A percentile compares a stretch with the other conserved stretches of the same genome.
These are phyloP conservation scores for Drosophila bocki DNA, from an alignment of 1,140 invertebrate species.

Conservation along the genomic window DNA sequence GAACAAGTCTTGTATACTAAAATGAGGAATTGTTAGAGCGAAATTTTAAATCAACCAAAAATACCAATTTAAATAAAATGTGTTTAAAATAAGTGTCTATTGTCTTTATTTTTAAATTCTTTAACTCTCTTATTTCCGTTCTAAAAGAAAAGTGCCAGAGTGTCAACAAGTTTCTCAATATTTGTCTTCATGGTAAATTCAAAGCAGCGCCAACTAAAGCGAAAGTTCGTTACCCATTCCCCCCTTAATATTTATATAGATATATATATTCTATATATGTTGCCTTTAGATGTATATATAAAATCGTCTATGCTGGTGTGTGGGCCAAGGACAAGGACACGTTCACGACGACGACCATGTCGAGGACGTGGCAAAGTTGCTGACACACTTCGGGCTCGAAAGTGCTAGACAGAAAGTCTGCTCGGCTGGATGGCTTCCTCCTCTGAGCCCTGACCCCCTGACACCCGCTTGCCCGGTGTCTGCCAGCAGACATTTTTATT, in stretches of 20 bases:
- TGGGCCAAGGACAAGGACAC: slow-evolving; percentile 79
- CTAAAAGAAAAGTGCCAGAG: not conserved
- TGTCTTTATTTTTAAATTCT: not conserved
- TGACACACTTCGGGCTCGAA: slow-evolving; percentile 78
- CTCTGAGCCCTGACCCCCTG: slow-evolving; percentile 21
- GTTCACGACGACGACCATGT: slow-evolving; percentile 58
- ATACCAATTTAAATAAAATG: slow-evolving; percentile 61
- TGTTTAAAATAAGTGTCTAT: slow-evolving; percentile 3
- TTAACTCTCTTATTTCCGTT: not conserved
- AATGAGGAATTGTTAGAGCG: slow-evolving; percentile 37
- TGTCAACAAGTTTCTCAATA: slow-evolving; percentile 53
- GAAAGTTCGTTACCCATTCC: slow-evolving; percentile 55
- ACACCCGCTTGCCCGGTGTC: slow-evolving; percentile 30
- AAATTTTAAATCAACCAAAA: slow-evolving; percentile 69
- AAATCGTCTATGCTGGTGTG: slow-evolving; percentile 51
- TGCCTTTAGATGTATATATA: slow-evolving; percentile 58
- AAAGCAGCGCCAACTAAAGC: slow-evolving; percentile 70
- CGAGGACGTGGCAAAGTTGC: slow-evolving; percentile 76
- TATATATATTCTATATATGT: slow-evolving; percentile 46
- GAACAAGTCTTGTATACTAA: slow-evolving; percentile 25
- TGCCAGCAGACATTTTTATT: slow-evolving; percentile 81
- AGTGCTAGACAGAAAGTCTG: slow-evolving; percentile 77
- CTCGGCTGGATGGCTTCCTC: slow-evolving; percentile 44
- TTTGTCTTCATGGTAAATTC: slow-evolving; percentile 42
- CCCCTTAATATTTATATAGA: slow-evolving; percentile 19